Base-by-base conservation (phyloP, 2,113 vertebrate species). In the Sardina pilchardus region DNA sequence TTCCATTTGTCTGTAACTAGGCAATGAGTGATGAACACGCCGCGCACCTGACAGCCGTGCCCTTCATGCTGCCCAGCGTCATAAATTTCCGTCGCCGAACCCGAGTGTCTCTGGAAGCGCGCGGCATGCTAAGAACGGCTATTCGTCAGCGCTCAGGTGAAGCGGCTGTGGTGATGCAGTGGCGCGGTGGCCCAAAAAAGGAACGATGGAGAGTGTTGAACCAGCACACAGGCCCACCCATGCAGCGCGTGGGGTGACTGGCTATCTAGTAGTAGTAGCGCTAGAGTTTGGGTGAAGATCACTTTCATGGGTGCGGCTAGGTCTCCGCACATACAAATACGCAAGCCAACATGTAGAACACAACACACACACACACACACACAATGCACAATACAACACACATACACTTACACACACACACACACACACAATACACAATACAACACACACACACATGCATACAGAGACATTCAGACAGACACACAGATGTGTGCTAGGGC, bases 1-100 rank as follows among this genome's bases (percentile, higher is more conserved):
- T 24, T 83, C 83, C 84, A 86, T 90, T 88, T 87, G 85, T 86
- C 85, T 87, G 44, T 87, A 88, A 87, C 67, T 63, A 86, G 89
- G 56, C 88, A 82, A 83, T 88, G 86, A 90, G 47, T 84, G 89
- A 92, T 88, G 86, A 56, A 90, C 87, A 50, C 45, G 83, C 85
- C 21, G 44, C 82, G 43, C 71, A 82, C 82, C 63, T 78, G 82
- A 48, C 63, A 44, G 84, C 81, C 56, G 75, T 86, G 90, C 84
- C 83, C 86, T 88, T 90, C 85, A 86, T 53, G 6, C 86, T 81
- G 75, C 86, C 81, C 82, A 56, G 30, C 47, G 30, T 82, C 85
- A 88, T 82, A 86, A 81, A 89, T 88, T 87, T 92, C 81, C 83
- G 86, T 82, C 36, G n/a, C 45, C 82, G 21, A 80, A 59, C 81